Base-by-base conservation (phyloP, 2,888 invertebrate genomes). In the Gari tellinella region DNA sequence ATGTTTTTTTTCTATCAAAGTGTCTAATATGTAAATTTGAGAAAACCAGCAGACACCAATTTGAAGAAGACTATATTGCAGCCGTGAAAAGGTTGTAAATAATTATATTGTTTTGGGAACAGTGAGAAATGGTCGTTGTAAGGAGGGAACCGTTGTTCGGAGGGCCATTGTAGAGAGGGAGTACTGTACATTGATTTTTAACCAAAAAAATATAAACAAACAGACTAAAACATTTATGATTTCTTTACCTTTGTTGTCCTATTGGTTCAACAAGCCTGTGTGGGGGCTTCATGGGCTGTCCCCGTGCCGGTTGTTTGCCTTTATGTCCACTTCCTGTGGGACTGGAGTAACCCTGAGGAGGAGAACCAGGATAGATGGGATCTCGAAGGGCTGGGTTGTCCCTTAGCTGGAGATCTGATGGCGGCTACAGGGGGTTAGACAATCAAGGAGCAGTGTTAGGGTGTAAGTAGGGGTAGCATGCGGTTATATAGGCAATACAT, bases 241-340 rank as follows among this genome's bases (percentile, higher is more conserved):
- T n/a, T n/a, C n/a, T 80, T 57, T 60, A 88, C 88, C 85, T 80
- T 56, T 85, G 83, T 38, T 67, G 82, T 23, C 81, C 82, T 55
- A 88, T 80, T 15, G 95, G 94, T 72, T 95, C 94, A 0, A 95
- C 94, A 63, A 95, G 92, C 66, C 91, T 90, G 67, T 93, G 93
- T 23, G 93, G 92, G 1, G 92, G 91, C 82, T 79, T 91, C 87
- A 87, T 77, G 21, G 81, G 78, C 37, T 69, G 76, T 17, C 79
- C 75, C 46, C 80, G 70, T 14, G 48, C 40, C 8, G 72, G 70
- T n/a, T 53, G 74, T 46, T 62, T 60, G 49, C 62, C 60, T 43
- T 60, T 60, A 12, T 25, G 40, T 49, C 61, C 65, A 21, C 65
- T 68, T 19, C 58, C 46, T 14, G 72, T 64, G 0, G 82, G 80